Evolutionary conservation across 1,140 invertebrate species (phyloP), one percentile per base, ranked within the genome.

Genomic region (Caerostris darwini): DNA sequence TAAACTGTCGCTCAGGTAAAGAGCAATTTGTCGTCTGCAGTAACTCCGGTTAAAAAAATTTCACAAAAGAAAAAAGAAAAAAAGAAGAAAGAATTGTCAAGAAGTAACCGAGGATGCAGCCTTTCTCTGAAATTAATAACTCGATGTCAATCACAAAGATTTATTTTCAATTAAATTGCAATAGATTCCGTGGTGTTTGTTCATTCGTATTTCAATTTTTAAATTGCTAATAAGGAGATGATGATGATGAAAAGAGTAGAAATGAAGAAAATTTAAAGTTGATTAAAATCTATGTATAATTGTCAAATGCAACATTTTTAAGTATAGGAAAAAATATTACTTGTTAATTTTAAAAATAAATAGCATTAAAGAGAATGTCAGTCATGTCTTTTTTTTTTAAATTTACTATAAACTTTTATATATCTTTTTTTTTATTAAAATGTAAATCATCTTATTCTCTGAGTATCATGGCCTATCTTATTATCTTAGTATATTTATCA

Each of bases 1-100:
- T 92, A 92, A 92, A 92, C 58, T 92, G 90, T 92, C 90, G 77
- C 90, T 92, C 90, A 83, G 77, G 77, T 83, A 83, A 92, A 71
- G 77, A 57, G 57, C 61, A 83, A 92, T 83, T 92, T 83, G 58
- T 5, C 64, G 58, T 64, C 57, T 53, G 57, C 57, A 50, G 34
- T 19, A 34, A 64, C 14, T 3, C 34, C 56, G n/a, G 34, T 83
- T 61, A 92, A 92, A 91, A 92, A 58, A 53, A 64, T 7, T 64
- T 17, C 12, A 12, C 54, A 5, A n/a, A n/a, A n/a, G 3, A 14
- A 3, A 81, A 83, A 54, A 83, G 83, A 92, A 12, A 82, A 34
- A 34, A 34, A 34, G 34, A 34, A 34, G 34, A 34, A 34, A 34
- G 34, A 17, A 56, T n/a, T 83, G n/a, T n/a, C 17, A 77, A 56